Conservation (phyloP, 2,888 invertebrate genomes). For the Siphonodentalium dalli region DNA sequence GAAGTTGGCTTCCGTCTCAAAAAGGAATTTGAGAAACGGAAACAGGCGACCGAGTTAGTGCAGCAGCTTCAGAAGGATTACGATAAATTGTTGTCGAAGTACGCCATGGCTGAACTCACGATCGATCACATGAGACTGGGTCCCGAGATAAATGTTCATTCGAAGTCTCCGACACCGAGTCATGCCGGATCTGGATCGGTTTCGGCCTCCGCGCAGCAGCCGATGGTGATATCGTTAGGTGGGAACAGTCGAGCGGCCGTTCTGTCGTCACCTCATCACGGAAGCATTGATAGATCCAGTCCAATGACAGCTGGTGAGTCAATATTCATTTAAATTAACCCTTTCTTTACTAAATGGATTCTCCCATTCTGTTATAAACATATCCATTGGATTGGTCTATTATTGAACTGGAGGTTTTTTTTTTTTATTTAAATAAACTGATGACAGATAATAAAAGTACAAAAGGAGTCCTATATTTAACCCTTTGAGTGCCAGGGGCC, state of each 20-base stretch:
- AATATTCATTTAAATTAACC: too few relatives aligned
- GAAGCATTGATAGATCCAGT: constrained; percentile 26
- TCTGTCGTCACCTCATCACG: constrained; percentile 37
- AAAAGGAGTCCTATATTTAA: too few relatives aligned
- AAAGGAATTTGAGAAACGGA: constrained; percentile 49
- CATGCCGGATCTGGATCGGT: constrained; percentile 42
- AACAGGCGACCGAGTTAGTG: constrained; percentile 55
- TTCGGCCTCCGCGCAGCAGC: constrained; percentile 37
- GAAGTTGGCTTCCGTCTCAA: constrained; percentile 46
- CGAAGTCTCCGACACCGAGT: constrained; percentile 53
- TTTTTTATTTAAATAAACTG: too few relatives aligned
- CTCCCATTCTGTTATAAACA: too few relatives aligned
- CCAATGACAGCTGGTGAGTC: constrained; percentile 30
- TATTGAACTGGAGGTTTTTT: too few relatives aligned
- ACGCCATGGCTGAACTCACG: constrained; percentile 64
- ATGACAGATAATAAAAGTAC: too few relatives aligned
- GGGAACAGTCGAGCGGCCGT: constrained; percentile 32
- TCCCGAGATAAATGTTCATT: constrained; percentile 55
- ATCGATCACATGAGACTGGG: constrained; percentile 64
- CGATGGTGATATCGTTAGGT: constrained; percentile 38
- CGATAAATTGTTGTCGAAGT: constrained; percentile 61
- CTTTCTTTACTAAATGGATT: too few relatives aligned
- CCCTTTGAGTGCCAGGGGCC: too few relatives aligned
- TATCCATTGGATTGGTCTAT: too few relatives aligned
- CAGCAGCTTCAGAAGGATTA: constrained; percentile 60